Percentiles rank a stretch among this genome's conserved stretches.
Evolutionary conservation across 2,888 invertebrate genomes (phyloP).

Genomic region (Drosophila kambysellisi): DNA sequence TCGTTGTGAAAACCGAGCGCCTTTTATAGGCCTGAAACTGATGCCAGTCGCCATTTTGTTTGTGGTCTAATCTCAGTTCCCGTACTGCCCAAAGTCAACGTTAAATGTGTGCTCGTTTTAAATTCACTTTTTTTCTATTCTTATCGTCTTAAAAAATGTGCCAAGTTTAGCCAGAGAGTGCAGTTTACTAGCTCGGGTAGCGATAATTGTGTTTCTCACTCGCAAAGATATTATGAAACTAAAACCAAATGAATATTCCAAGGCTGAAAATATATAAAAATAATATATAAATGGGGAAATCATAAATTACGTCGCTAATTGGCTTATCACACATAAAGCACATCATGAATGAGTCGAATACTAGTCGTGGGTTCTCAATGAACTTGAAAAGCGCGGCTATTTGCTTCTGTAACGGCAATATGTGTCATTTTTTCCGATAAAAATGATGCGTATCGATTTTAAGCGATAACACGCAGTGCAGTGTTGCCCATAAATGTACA

Average conservation of each 20-base stretch:
- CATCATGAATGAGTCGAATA: slow-evolving; percentile 32
- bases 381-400: slow-evolving; percentile 33
- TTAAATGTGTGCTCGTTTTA: slow-evolving; percentile 29
- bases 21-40: slow-evolving; percentile 61
- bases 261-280: slow-evolving; percentile 43
- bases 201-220: slow-evolving; percentile 57
- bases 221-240: slow-evolving; percentile 39
- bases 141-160: slow-evolving; percentile 61
- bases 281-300: slow-evolving; percentile 23
- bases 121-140: slow-evolving; percentile 42
- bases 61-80: slow-evolving; percentile 23
- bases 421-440: slow-evolving; percentile 32
- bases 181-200: slow-evolving; percentile 32
- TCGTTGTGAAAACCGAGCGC: neutral
- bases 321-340: slow-evolving; percentile 33
- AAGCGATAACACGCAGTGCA: slow-evolving; percentile 20
- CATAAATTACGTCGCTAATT: slow-evolving; percentile 44
- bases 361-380: slow-evolving; percentile 21
- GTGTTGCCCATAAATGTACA: slow-evolving; percentile 35
- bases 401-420: slow-evolving; percentile 33
- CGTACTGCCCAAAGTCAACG: slow-evolving; percentile 23
- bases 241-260: slow-evolving; percentile 41
- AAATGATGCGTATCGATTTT: slow-evolving; percentile 28
- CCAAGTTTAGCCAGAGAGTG: slow-evolving; percentile 56
- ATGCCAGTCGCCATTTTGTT: slow-evolving; percentile 53